Percentiles rank a stretch among this genome's conserved stretches.
phyloP scores from a whole-genome alignment of 2,797 vertebrate genomes.

The Pteronotus mesoamericanus region DNA sequence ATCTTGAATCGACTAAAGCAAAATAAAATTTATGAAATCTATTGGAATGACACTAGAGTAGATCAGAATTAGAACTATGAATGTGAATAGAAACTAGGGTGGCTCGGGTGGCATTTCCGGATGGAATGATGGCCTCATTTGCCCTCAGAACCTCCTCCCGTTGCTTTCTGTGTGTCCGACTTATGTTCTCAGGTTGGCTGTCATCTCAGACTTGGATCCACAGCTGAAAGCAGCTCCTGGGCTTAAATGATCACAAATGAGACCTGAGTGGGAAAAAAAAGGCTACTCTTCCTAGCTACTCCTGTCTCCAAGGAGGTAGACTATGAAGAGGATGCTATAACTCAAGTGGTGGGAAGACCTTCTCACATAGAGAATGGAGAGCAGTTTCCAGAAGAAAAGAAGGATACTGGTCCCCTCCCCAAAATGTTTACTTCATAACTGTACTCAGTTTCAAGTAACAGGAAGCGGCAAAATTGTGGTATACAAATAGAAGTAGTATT shows the following conservation, averaged over 20 bases:
- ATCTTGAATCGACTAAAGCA: background rate
- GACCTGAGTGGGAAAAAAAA: background rate
- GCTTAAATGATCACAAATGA: background rate
- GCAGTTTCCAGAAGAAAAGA: background rate
- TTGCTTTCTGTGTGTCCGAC: background rate
- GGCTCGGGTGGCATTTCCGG: background rate
- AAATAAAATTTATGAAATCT: slow-evolving; percentile 23
- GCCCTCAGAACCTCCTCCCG: background rate
- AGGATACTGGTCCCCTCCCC: background rate
- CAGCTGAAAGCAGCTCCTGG: background rate
- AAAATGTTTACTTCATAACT: background rate
- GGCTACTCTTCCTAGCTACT: background rate
- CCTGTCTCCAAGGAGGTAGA: background rate
- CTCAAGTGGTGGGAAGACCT: background rate
- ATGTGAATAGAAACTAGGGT: background rate
- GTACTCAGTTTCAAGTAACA: background rate
- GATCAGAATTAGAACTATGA: background rate
- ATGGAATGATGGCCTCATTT: background rate
- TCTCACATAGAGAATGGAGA: background rate
- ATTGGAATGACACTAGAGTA: background rate
- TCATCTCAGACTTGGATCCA: background rate
- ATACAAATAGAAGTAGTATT: slow-evolving; percentile 2
- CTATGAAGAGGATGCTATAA: background rate
- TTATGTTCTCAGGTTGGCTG: background rate
- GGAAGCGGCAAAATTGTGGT: background rate